These are phyloP conservation scores for Digitonthophagus gazella DNA, from an alignment of 2,888 invertebrate genomes.

Conservation along the genomic window DNA sequence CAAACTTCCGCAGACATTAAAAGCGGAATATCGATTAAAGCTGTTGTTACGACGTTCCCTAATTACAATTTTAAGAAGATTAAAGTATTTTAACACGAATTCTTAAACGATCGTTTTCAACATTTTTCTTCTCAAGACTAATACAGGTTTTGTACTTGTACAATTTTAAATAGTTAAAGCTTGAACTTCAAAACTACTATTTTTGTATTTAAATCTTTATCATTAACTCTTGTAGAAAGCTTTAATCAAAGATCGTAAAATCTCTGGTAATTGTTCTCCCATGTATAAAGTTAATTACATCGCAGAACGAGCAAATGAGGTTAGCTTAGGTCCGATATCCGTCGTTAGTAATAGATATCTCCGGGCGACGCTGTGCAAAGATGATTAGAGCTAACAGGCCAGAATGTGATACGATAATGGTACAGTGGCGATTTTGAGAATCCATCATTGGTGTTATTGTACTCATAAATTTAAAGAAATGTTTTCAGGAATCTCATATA, in stretches of 20 bases:
- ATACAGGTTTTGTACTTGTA: not conserved
- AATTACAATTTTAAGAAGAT: not conserved
- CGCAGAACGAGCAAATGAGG: not conserved
- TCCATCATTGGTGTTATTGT: not conserved
- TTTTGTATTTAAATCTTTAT: no score
- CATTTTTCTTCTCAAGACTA: not conserved
- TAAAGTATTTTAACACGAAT: not conserved
- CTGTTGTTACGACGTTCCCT: not conserved
- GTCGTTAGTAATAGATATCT: not conserved
- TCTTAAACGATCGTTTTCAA: not conserved
- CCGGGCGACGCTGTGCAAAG: not conserved
- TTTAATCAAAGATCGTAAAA: not conserved
- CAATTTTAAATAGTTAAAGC: no score
- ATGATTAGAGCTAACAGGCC: not conserved
- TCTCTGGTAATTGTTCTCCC: not conserved
- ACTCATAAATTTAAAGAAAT: not conserved
- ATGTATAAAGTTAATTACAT: not conserved
- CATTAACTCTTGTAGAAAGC: no score
- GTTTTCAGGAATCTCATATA: no score
- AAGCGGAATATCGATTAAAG: not conserved
- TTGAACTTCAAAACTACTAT: no score
- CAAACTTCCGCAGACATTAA: not conserved
- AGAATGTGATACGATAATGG: not conserved
- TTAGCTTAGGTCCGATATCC: not conserved
- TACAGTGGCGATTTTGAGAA: not conserved